Base-by-base conservation (phyloP, 1,140 invertebrate genomes). In the Pseudomyrmex gracilis region DNA sequence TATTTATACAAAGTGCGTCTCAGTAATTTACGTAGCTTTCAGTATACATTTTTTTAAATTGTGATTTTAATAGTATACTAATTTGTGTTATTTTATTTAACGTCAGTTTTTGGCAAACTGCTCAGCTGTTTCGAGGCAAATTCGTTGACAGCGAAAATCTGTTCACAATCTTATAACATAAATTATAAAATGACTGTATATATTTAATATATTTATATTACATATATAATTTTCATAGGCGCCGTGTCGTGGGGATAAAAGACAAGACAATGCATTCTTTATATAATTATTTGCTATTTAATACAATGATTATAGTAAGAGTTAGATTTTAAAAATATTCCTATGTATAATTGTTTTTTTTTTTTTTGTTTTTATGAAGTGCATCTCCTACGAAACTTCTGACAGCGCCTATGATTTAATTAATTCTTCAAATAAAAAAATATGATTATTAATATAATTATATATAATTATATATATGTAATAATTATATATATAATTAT, bases 131-230 rank as follows among this genome's bases (percentile, higher is more conserved):
- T 90, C 60, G 90, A 89, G 89, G 87, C 87, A 91, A 90, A 90
- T 91, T 90, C 80, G 68, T 88, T 86, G 85, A 67, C 86, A 87
- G 87, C 90, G 85, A 90, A 89, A 90, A 88, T 88, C 84, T 87
- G 86, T 91, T 90, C 83, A 90, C 88, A 90, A 84, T 89, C 70
- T 84, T 76, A 74, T 86, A 73, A 63, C 80, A 84, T 58, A 24
- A 34, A 34, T 5, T 34, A 34, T 5, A 34, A 34, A 34, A 34
- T 34, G 7, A 34, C 34, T 34, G 34, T 0, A 34, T 34, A 34
- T 34, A 34, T 34, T 34, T 34, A 5, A 34, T 53, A 78, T 60
- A 76, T 15, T 20, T 10, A 74, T 20, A 9, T 47, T 34, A 43
- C 5, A 43, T 43, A 76, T 43, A 43, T 22, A 58, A 63, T 13